These are phyloP conservation scores for Sialia sialis DNA, from an alignment of 2,113 vertebrate genomes.

Conservation along the genomic window DNA sequence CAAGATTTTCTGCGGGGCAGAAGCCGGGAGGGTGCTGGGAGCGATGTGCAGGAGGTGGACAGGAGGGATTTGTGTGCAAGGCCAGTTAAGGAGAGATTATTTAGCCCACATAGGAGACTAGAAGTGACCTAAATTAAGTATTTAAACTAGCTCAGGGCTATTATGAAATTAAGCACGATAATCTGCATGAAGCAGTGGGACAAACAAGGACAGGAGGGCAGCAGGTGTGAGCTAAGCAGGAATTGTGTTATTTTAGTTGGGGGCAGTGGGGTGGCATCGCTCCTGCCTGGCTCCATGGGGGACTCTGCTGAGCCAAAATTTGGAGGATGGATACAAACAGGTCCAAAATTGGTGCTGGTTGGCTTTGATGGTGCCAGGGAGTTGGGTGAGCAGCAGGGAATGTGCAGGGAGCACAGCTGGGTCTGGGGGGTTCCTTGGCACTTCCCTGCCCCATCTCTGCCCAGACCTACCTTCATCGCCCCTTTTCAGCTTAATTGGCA, in stretches of 20 bases:
- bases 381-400: neutral
- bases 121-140: constrained; percentile 67
- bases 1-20: neutral
- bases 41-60: neutral
- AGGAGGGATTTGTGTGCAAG: constrained; percentile 48
- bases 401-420: neutral
- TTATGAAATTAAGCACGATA: constrained; percentile 63
- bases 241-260: neutral
- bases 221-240: constrained; percentile 40
- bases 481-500: constrained; percentile 25
- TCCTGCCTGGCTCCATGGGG: accelerated
- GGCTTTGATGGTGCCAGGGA: neutral
- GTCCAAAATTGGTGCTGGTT: accelerated
- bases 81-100: constrained; percentile 62
- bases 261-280: neutral
- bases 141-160: constrained; percentile 69
- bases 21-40: neutral
- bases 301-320: neutral
- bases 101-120: constrained; percentile 45
- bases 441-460: neutral
- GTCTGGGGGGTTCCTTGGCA: neutral
- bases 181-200: constrained; percentile 45
- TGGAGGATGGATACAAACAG: neutral
- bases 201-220: constrained; percentile 55
- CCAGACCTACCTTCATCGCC: neutral